Base-by-base conservation (phyloP, 1,140 invertebrate genomes). In the Bombus haemorrhoidalis region DNA sequence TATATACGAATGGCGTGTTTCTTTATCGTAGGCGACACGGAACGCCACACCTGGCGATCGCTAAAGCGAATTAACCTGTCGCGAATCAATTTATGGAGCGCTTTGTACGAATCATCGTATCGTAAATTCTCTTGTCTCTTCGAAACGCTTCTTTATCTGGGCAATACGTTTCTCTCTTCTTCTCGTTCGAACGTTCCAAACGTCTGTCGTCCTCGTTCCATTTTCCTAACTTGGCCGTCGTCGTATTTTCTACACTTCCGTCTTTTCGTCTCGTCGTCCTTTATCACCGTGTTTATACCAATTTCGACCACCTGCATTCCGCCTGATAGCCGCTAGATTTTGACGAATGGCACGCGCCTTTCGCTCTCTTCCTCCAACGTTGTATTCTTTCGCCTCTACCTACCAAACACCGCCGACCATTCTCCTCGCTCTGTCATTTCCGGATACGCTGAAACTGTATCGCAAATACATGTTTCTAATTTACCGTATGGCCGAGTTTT, bases 271-370 rank as follows among this genome's bases (percentile, higher is more conserved):
- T 73, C 15, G 3, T 10, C 32, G 25, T 32, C 15, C 72, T 73
- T 73, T 47, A 47, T 73, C 72, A 6, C 18, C 25, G 18, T 47
- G 15, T 18, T 41, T 39, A 62, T 10, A 77, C 6, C 13, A n/a
- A 22, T 76, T 39, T 34, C 9, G n/a, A 37, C 34, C 12, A 74
- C 8, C 73, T 53, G 43, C 73, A n/a, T 59, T 59, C 18, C 34
- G 1, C 8, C 37, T 9, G 88, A 89, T 89, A 83, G 64, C 37
- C 83, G 59, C 25, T n/a, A 37, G 72, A 78, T 85, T 89, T 83
- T 89, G 88, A 89, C 83, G 80, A 82, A 89, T 83, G 76, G 34
- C 84, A 73, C 32, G 41, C 86, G 39, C 39, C 66, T 81, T 87
- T 89, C 79, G 68, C 34, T 68, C 32, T 53, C 73, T 53, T 37